Conservation (phyloP, 2,888 invertebrate species). For the Lottia gigantea region DNA sequence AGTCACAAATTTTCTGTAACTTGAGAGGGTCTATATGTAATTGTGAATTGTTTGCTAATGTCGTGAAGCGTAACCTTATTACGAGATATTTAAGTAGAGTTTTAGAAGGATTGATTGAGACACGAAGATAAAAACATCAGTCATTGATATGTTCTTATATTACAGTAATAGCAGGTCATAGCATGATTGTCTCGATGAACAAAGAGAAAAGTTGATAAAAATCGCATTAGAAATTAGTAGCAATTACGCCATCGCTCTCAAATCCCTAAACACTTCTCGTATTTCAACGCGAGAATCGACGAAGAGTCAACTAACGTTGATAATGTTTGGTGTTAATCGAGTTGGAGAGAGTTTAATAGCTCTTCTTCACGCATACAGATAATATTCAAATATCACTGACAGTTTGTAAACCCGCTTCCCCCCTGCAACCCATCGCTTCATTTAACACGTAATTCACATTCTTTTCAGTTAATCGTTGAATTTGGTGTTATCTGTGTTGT, state of each 20-base stretch:
- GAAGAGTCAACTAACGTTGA: constrained; percentile 8
- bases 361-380: constrained; percentile 6
- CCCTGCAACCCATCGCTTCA: neutral
- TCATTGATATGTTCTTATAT: too few species aligned
- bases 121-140: too few species aligned
- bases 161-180: too few species aligned
- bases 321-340: constrained; percentile 9
- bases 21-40: too few species aligned
- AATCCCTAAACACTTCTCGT: constrained; percentile 10
- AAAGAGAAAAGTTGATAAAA: constrained; percentile 6
- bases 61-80: too few species aligned
- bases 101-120: too few species aligned
- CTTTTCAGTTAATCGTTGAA: neutral
- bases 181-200: neutral
- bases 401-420: neutral
- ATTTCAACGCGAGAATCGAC: constrained; percentile 7
- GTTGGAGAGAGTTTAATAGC: constrained; percentile 1
- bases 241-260: constrained; percentile 8
- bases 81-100: too few species aligned
- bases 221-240: constrained; percentile 8
- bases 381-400: neutral
- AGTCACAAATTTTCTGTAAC: too few species aligned
- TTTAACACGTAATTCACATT: neutral
- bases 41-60: too few species aligned
- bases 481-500: neutral